Conservation (phyloP, 92 coral and sea anemone species). For the Virgularia gustaviana region DNA sequence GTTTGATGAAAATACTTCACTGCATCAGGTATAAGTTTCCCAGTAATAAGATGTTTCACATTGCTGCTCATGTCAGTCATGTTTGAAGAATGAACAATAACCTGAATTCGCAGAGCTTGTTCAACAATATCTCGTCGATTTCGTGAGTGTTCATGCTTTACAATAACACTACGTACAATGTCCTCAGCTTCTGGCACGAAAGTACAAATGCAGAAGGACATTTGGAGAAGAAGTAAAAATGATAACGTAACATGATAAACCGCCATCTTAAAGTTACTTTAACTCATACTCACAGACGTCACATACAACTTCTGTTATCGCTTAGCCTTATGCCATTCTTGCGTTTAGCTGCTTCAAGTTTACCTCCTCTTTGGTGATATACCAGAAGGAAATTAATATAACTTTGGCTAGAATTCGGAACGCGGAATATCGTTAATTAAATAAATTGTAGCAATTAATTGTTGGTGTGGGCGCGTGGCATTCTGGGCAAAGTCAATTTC, state of each 20-base stretch:
- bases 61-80: slow-evolving; percentile 15
- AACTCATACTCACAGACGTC: too few species aligned
- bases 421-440: too few species aligned
- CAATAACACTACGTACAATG: slow-evolving; percentile 62
- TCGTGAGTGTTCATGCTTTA: slow-evolving; percentile 49
- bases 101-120: slow-evolving; percentile 67
- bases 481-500: too few species aligned
- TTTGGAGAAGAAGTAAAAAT: slow-evolving; percentile 31
- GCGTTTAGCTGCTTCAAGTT: too few species aligned
- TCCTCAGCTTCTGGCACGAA: slow-evolving; percentile 67
- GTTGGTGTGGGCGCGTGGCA: too few species aligned
- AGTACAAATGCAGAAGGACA: slow-evolving; percentile 21
- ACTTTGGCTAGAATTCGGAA: too few species aligned
- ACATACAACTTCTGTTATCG: too few species aligned
- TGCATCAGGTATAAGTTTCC: slow-evolving; percentile 56
- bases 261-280: slow-evolving; percentile 59
- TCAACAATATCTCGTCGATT: slow-evolving; percentile 62
- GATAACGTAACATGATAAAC: slow-evolving; percentile 24
- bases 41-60: slow-evolving; percentile 51
- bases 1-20: slow-evolving; percentile 61
- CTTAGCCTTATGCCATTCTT: too few species aligned
- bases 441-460: too few species aligned
- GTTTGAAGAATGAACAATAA: slow-evolving; percentile 47
- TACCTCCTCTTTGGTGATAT: too few species aligned
- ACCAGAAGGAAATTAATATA: too few species aligned